Base-by-base conservation (phyloP, 2,888 invertebrate genomes). In the Epistrophella euchroma region DNA sequence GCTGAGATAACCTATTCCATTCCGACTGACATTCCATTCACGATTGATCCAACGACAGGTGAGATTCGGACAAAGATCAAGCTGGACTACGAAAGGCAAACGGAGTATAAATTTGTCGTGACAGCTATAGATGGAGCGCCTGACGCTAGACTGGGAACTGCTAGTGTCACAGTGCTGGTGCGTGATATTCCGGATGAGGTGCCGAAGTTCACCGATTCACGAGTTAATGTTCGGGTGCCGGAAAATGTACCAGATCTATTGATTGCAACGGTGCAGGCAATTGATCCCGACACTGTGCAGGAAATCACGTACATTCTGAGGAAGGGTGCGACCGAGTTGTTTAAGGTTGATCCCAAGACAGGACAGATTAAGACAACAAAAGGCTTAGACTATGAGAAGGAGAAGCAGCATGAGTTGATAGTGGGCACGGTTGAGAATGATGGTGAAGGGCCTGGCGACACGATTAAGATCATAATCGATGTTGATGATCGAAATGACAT, bases 121-220 rank as follows among this genome's bases (percentile, higher is more conserved):
- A 97, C 97, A 0, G 98, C 98, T 1, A 96, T 95, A 90, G 98
- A 98, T 90, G 97, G 97, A 22, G 98, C 97, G 0, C 95, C 96
- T 0, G 97, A 97, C 93, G 95, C 96, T 4, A 94, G 97, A 15
- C 93, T 97, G 45, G 97, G 97, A 2, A 97, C 98, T 0, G 97
- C 97, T 0, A 97, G 97, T 0, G 97, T 98, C 11, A 96, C 97
- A 0, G 95, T 98, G 0, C 93, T 94, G 88, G 97, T 98, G 0
- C 93, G 95, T 68, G 98, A 98, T 91, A 93, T 96, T 0, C 91
- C 91, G 0, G 98, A 98, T 90, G 97, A 98, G 91, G 93, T 95
- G 47, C 98, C 98, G 0, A 93, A 96, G 60, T 98, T 98, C 91
- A 93, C 93, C 70, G 95, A 95, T 88, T 93, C 94, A 1, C 93